phyloP scores from a whole-genome alignment of 2,888 invertebrate genomes.

The Agrochola lota region DNA sequence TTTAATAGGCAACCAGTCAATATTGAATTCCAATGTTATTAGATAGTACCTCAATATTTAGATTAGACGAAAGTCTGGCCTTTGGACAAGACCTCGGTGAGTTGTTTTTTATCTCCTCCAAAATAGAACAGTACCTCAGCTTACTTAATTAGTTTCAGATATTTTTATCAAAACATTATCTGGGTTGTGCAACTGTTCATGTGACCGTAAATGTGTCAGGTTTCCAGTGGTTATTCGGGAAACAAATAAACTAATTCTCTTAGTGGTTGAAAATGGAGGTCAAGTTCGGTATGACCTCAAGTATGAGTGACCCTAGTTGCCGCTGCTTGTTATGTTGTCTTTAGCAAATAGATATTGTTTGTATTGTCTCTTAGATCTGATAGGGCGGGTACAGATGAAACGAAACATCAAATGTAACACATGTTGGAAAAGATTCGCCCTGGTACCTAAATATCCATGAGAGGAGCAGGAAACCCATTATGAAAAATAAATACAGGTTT shows the following conservation, averaged over 20 bases:
- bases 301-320: neutral
- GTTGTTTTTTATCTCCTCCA: neutral
- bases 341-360: neutral
- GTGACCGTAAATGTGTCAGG: conserved; percentile 10
- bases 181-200: conserved; percentile 6
- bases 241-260: neutral
- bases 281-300: conserved; percentile 20
- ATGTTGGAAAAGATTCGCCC: too few relatives aligned
- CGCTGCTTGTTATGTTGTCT: neutral
- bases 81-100: conserved; percentile 7
- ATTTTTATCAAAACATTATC: conserved; percentile 9
- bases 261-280: conserved; percentile 13
- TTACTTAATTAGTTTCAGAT: neutral
- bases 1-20: neutral
- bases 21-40: conserved; percentile 5
- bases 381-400: too few relatives aligned
- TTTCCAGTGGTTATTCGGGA: neutral
- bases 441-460: too few relatives aligned
- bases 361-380: neutral
- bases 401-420: too few relatives aligned
- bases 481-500: too few relatives aligned
- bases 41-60: neutral
- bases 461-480: too few relatives aligned
- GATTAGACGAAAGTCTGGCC: conserved; percentile 25
- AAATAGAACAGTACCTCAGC: neutral